These are phyloP conservation scores for Zenarchopterus dispar DNA, from an alignment of 2,797 vertebrate species.

Conservation along the genomic window DNA sequence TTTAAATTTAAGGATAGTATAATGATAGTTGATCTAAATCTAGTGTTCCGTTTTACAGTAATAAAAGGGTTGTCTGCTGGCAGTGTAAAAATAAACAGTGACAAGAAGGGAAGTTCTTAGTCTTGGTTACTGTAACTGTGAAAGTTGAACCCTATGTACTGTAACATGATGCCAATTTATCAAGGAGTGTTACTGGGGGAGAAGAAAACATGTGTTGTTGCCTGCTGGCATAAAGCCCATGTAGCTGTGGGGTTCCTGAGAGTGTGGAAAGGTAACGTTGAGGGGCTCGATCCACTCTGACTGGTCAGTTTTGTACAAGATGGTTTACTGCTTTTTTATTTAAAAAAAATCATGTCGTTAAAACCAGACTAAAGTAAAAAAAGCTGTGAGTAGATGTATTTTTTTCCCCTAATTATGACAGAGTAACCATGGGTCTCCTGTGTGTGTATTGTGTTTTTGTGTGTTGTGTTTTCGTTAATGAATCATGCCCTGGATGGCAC, in stretches of 20 bases:
- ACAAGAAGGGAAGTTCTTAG: slow-evolving; percentile 69
- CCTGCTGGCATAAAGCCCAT: slow-evolving; percentile 57
- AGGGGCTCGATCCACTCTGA: slow-evolving; percentile 38
- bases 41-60: slow-evolving; percentile 28
- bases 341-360: slow-evolving; percentile 19
- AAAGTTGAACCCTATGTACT: slow-evolving; percentile 65
- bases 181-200: slow-evolving; percentile 57
- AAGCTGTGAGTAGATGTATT: slow-evolving; percentile 25
- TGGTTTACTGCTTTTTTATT: slow-evolving; percentile 18
- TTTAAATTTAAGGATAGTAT: background rate
- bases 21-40: no score
- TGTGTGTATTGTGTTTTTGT: slow-evolving; percentile 23
- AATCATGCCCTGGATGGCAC: slow-evolving; percentile 53
- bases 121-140: slow-evolving; percentile 76
- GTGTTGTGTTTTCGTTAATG: slow-evolving; percentile 56
- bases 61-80: slow-evolving; percentile 21
- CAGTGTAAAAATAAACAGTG: slow-evolving; percentile 30
- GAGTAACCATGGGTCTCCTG: slow-evolving; percentile 43
- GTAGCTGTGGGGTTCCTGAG: slow-evolving; percentile 47
- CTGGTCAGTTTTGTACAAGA: slow-evolving; percentile 30
- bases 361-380: slow-evolving; percentile 34
- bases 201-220: slow-evolving; percentile 68
- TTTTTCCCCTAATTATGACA: slow-evolving; percentile 31
- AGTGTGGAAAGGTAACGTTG: slow-evolving; percentile 59
- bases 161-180: slow-evolving; percentile 61